Conservation (phyloP, 2,113 vertebrate genomes). For the Fulmarus glacialis region DNA sequence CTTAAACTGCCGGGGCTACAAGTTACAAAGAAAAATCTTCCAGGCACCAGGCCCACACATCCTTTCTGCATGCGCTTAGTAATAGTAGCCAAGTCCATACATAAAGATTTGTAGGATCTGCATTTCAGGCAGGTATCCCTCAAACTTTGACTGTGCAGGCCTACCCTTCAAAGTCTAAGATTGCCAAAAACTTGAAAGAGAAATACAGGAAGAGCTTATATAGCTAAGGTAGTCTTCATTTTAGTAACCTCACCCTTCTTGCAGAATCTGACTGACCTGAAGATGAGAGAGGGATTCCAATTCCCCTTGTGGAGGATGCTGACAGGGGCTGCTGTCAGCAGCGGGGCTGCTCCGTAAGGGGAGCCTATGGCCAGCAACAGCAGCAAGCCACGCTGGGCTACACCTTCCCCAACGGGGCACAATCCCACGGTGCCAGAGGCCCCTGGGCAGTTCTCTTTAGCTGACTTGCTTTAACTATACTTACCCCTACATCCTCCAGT, state of each 20-base stretch:
- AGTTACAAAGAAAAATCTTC: background rate
- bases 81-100: background rate
- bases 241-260: background rate
- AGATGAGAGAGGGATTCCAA: background rate
- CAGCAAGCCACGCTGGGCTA: background rate
- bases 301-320: background rate
- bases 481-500: background rate
- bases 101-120: background rate
- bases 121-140: background rate
- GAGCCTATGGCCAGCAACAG: background rate
- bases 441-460: background rate
- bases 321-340: background rate
- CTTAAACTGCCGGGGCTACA: background rate
- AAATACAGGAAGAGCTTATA: background rate
- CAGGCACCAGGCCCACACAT: background rate
- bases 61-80: background rate
- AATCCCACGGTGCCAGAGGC: background rate
- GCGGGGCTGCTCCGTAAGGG: background rate
- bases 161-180: background rate
- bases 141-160: background rate
- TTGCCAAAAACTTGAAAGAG: background rate
- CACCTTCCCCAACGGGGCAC: background rate
- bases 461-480: background rate
- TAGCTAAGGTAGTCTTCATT: background rate
- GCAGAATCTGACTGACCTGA: background rate